Conservation (phyloP, 1,140 invertebrate species). For the Berghia stephanieae region DNA sequence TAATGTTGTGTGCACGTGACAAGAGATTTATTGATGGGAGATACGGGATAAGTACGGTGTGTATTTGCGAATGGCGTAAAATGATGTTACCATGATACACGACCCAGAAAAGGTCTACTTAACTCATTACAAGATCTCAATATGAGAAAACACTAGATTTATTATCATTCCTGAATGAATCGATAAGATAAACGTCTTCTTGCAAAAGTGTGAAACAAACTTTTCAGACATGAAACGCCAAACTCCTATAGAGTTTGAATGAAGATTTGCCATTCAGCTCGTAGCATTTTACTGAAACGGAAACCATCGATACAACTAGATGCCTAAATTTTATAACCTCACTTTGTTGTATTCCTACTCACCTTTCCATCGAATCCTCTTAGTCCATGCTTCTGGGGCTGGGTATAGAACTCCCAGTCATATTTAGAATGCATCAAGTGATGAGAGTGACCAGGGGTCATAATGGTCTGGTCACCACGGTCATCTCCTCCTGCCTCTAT, state of each 20-base stretch:
- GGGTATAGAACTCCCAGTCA: constrained; percentile 44
- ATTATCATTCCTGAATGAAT: too few species aligned
- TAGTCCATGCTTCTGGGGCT: constrained; percentile 73
- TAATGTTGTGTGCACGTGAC: too few species aligned
- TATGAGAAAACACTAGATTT: too few species aligned
- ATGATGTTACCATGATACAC: too few species aligned
- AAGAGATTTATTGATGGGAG: too few species aligned
- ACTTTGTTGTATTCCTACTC: constrained; percentile 30
- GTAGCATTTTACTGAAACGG: neutral
- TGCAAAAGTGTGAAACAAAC: too few species aligned
- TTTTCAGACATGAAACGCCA: neutral
- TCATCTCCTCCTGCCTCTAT: constrained; percentile 38
- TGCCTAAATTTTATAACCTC: neutral
- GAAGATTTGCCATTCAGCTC: neutral
- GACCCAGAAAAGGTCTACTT: too few species aligned
- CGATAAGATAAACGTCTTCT: too few species aligned
- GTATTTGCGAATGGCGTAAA: too few species aligned
- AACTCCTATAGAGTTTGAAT: neutral
- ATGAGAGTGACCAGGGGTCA: constrained; percentile 25
- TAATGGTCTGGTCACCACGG: constrained; percentile 26
- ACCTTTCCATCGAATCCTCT: constrained; percentile 82
- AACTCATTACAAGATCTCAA: too few species aligned
- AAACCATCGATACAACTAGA: neutral
- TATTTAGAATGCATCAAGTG: constrained; percentile 18
- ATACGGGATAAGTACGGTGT: too few species aligned